Base-by-base conservation (phyloP, 2,113 vertebrate genomes). In the Nothocercus julius region DNA sequence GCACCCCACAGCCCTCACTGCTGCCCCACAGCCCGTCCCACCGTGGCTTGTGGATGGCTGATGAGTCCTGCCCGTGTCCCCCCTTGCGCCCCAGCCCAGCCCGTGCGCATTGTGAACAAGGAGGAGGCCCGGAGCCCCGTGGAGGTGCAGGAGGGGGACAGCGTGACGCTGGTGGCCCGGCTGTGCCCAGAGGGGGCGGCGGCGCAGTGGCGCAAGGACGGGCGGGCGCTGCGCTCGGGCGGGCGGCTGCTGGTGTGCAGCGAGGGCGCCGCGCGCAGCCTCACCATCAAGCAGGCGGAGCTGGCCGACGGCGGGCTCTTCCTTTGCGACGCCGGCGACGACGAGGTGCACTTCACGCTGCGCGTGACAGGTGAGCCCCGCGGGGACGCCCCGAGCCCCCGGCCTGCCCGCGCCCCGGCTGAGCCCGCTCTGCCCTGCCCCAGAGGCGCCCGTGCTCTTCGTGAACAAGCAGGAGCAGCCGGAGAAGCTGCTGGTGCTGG, bases 261-360 rank as follows among this genome's bases (percentile, higher is more conserved):
- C 2, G 98, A 98, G 91, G 98, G 97, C 54, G 93, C 96, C 6
- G 93, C 79, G 0, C 98, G 98, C 91, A 98, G 98, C 95, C 97
- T 99, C 92, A 98, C 97, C 90, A 98, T 99, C 97, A 98, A 98
- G 96, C 98, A 98, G 64, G 92, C 94, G 4, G 98, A 98, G 93
- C 96, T 97, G 90, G 96, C 97, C 0, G 98, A 99, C 68, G 92
- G 97, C 5, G 98, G 98, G 86, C 96, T 97, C 91, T 99, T 98
- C 88, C 96, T 97, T 47, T 99, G 98, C 64, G 97, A 98, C 21
- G 94, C 97, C 0, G 97, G 93, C 53, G 98, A 98, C 1, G 98
- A 99, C 13, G 96, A 98, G 82, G 97, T 98, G 93, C 74, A 96
- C 87, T 98, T 98, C 94, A 98, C 59, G 7, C 96, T 99, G 93